Evolutionary conservation across 2,797 vertebrate species (phyloP).

Genomic region (Cephalopachus bancanus): DNA sequence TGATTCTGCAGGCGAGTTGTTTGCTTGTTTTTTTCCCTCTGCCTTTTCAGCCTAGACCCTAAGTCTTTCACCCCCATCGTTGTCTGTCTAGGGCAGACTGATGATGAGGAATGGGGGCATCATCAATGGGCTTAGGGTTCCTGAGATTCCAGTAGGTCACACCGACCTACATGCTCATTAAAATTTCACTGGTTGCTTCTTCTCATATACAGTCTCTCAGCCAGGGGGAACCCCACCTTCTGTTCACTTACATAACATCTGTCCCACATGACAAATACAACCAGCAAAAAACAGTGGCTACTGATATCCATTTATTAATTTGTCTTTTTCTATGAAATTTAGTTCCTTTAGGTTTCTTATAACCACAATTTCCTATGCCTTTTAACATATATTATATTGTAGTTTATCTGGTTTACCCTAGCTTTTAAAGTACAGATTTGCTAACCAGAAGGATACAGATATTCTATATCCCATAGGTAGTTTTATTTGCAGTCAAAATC

Average conservation of each 20-base stretch:
- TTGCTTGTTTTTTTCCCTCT: neutral
- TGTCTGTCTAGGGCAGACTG: neutral
- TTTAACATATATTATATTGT: neutral
- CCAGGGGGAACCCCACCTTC: neutral
- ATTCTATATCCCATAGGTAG: too few relatives aligned
- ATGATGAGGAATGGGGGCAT: neutral
- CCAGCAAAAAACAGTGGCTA: neutral
- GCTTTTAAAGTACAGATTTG: neutral
- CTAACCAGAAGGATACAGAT: neutral
- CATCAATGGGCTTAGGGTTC: neutral
- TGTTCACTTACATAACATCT: neutral
- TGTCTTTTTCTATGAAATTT: neutral
- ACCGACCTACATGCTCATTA: neutral
- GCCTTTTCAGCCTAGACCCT: neutral
- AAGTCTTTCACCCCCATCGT: neutral
- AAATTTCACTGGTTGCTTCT: neutral
- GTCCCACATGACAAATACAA: neutral
- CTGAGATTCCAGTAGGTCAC: neutral
- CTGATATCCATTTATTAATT: neutral
- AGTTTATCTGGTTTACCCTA: neutral
- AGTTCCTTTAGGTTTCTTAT: neutral
- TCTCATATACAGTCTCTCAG: neutral
- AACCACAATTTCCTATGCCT: neutral
- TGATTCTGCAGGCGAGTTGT: neutral
- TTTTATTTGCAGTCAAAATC: neutral